Conservation (phyloP, 2,113 vertebrate species). For the Centropristis striata region DNA sequence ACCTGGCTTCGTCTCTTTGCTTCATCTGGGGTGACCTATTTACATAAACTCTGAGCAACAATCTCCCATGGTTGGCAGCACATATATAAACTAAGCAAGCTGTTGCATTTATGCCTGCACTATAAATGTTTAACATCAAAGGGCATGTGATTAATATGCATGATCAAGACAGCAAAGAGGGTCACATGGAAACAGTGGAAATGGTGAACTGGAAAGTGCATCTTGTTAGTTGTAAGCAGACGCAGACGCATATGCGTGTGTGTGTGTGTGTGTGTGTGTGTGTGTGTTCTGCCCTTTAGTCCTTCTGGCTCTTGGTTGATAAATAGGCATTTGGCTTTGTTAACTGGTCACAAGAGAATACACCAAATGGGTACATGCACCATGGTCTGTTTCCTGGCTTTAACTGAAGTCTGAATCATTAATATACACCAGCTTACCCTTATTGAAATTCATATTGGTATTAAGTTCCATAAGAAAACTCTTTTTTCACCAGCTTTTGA, state of each 20-base stretch:
- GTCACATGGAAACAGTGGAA: conserved; percentile 5
- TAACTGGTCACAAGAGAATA: conserved; percentile 24
- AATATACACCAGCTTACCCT: conserved; percentile 1
- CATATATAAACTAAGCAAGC: conserved; percentile 29
- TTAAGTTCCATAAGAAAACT: conserved; percentile 5
- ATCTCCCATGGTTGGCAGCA: conserved; percentile 41
- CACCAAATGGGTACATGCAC: conserved; percentile 35
- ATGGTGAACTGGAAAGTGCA: conserved; percentile 2
- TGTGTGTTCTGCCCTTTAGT: conserved; percentile 6
- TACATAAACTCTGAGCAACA: conserved; percentile 34
- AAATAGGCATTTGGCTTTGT: conserved; percentile 34
- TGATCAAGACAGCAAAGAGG: conserved; percentile 19
- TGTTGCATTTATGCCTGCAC: conserved; percentile 30
- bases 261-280: neutral
- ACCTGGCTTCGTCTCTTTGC: neutral
- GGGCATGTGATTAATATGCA: conserved; percentile 60
- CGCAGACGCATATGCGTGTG: too few relatives aligned
- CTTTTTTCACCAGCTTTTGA: neutral
- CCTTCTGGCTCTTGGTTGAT: conserved; percentile 6
- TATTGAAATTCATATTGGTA: conserved; percentile 36
- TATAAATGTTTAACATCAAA: conserved; percentile 66
- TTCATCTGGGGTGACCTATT: conserved; percentile 50
- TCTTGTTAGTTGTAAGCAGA: neutral
- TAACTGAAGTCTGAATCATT: conserved; percentile 9
- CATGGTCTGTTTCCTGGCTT: conserved; percentile 12